Evolutionary conservation across 2,113 vertebrate genomes (phyloP), one percentile per base, ranked within the genome.

Genomic region (Cryptomyrus ogoouensis): DNA sequence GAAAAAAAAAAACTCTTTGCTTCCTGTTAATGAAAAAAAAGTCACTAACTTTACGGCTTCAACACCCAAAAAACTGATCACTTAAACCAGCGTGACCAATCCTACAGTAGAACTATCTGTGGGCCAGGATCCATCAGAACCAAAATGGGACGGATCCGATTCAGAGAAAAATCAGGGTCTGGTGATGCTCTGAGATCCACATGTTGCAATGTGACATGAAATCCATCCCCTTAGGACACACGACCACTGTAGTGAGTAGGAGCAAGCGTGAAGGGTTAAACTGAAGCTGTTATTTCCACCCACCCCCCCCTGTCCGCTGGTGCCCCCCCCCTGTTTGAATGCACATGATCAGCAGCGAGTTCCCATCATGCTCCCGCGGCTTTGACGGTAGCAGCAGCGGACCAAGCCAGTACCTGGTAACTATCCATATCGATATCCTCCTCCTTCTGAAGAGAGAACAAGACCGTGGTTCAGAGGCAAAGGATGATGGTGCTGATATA

Each of bases 371-470:
- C 97, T 96, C 94, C 74, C 74, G 31, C 92, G 95, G 95, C 94
- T 95, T 93, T 83, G 50, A 31, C 85, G 92, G 95, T 93, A 95
- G 95, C 92, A 95, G 94, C 92, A 94, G 96, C 94, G 95, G 90
- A 87, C 90, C 90, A 88, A 88, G 89, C 92, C 85, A 90, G 96
- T 99, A 99, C 98, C 98, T 99, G 98, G 95, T 99, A 99, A 98
- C 98, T 99, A 99, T 99, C 98, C 98, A 98, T 97, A 97, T 99
- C 98, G 96, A 96, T 95, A 97, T 96, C 97, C 95, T 98, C 98
- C 94, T 93, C 96, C 96, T 96, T 98, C 98, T 99, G 97, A 96
- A 96, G 95, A 98, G 96, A 98, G 98, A 96, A 97, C 93, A 97
- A 77, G 94, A 94, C 94, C 93, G 94, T 53, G 42, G 96, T 95